These are phyloP conservation scores for Saturnia pavonia DNA, from an alignment of 2,888 invertebrate genomes.

Conservation along the genomic window DNA sequence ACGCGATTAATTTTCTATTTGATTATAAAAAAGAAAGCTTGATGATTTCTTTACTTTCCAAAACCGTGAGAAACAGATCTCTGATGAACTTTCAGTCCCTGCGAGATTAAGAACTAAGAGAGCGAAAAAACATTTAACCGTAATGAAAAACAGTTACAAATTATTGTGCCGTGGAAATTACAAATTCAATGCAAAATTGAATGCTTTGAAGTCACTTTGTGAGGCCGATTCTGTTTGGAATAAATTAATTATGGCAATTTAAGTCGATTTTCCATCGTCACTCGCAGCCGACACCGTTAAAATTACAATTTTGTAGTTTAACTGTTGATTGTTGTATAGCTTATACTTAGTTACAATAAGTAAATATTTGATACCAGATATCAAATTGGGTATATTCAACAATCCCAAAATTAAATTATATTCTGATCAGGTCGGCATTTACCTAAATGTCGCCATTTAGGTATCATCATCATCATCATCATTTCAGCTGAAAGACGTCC, in stretches of 20 bases:
- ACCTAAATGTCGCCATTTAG: too few species aligned
- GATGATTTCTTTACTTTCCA: conserved; percentile 61
- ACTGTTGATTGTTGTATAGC: conserved; percentile 50
- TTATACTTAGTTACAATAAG: conserved; percentile 31
- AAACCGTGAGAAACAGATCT: conserved; percentile 73
- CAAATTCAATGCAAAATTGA: conserved; percentile 77
- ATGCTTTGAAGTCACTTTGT: conserved; percentile 68
- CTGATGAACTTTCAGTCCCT: conserved; percentile 47
- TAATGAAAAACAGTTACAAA: conserved; percentile 73
- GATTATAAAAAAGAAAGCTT: conserved; percentile 63
- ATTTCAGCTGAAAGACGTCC: too few species aligned
- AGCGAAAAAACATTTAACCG: conserved; percentile 66
- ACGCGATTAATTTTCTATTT: conserved; percentile 43
- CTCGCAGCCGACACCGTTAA: conserved; percentile 60
- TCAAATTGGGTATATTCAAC: background rate
- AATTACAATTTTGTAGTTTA: conserved; percentile 68
- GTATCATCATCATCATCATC: too few species aligned
- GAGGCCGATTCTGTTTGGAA: conserved; percentile 72
- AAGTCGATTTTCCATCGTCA: conserved; percentile 68
- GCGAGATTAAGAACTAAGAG: conserved; percentile 36
- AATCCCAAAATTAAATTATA: background rate
- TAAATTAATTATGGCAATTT: conserved; percentile 78
- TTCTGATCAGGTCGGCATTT: too few species aligned
- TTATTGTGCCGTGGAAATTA: conserved; percentile 80
- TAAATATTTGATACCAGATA: conserved; percentile 33